Evolutionary conservation across 2,888 invertebrate species (phyloP).

Genomic region (Andrena camellia): DNA sequence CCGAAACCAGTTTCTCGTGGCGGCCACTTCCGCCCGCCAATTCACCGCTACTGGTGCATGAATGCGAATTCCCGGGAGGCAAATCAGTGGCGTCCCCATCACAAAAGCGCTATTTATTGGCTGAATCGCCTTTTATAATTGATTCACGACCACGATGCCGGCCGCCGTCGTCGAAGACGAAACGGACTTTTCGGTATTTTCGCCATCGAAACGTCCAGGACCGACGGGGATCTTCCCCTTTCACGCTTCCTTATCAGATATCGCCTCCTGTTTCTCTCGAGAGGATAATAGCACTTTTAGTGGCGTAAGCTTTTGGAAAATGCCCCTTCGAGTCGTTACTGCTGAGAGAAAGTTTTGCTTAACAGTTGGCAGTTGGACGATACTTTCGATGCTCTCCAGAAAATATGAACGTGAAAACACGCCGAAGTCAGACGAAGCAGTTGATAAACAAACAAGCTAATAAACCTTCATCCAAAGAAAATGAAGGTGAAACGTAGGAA

Average conservation of each 20-base stretch:
- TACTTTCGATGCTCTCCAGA: too few relatives aligned
- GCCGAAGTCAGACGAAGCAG: too few relatives aligned
- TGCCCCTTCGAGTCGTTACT: too few relatives aligned
- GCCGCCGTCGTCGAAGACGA: constrained; percentile 4
- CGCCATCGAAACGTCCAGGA: neutral
- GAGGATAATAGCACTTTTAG: too few relatives aligned
- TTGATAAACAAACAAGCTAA: too few relatives aligned
- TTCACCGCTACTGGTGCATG: constrained; percentile 58
- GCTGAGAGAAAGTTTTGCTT: too few relatives aligned
- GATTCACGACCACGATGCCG: constrained; percentile 23
- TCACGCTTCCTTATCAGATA: neutral
- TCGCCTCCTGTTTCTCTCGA: too few relatives aligned
- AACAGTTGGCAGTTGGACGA: too few relatives aligned
- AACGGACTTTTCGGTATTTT: neutral
- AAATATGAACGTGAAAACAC: too few relatives aligned
- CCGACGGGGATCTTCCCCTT: neutral
- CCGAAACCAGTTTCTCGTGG: constrained; percentile 61
- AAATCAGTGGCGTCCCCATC: constrained; percentile 55
- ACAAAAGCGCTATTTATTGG: constrained; percentile 62
- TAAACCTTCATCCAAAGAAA: too few relatives aligned
- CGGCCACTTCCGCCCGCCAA: constrained; percentile 60
- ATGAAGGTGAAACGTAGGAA: too few relatives aligned
- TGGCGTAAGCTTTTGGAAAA: too few relatives aligned
- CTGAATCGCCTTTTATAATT: constrained; percentile 60
- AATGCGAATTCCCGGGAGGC: constrained; percentile 68